These are phyloP conservation scores for Smittia sp. DNA, from an alignment of 2,888 invertebrate species.

Conservation along the genomic window DNA sequence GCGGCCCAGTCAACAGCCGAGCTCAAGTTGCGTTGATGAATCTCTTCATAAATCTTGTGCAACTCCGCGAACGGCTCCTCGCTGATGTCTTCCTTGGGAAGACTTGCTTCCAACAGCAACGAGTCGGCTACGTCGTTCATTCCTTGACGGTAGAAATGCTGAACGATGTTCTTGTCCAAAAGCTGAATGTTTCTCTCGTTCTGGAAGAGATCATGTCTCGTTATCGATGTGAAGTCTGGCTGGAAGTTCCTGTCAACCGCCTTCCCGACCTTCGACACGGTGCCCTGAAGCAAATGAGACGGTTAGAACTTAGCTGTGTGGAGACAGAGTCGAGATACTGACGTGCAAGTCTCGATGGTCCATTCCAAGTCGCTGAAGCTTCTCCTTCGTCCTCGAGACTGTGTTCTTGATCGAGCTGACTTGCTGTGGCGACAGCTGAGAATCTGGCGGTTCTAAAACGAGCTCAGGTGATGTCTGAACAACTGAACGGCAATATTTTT, in stretches of 20 bases:
- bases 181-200: slow-evolving; percentile 62
- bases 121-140: slow-evolving; percentile 89
- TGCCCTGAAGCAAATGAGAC: slow-evolving; percentile 45
- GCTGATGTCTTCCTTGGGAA: slow-evolving; percentile 3
- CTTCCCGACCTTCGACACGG: slow-evolving; percentile 91
- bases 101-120: slow-evolving; percentile 50
- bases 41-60: slow-evolving; percentile 82
- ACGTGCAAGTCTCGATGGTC: slow-evolving; percentile 78
- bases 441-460: slow-evolving; percentile 65
- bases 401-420: slow-evolving; percentile 69
- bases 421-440: slow-evolving; percentile 69
- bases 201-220: slow-evolving; percentile 73
- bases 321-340: slow-evolving; percentile 58
- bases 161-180: slow-evolving; percentile 86
- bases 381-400: slow-evolving; percentile 75
- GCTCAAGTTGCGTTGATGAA: slow-evolving; percentile 75
- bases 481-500: no score
- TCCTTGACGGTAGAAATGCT: slow-evolving; percentile 93
- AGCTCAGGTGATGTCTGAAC: no score
- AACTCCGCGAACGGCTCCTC: slow-evolving; percentile 60
- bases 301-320: background rate
- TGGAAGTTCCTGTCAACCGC: slow-evolving; percentile 94
- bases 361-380: slow-evolving; percentile 75
- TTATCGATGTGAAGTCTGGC: slow-evolving; percentile 84
- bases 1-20: slow-evolving; percentile 88